Evolutionary conservation across 37 sponge, comb jelly and placozoan species (phyloP), one percentile per base, ranked within the genome.

Genomic region (Aphrocallistes beatrix): DNA sequence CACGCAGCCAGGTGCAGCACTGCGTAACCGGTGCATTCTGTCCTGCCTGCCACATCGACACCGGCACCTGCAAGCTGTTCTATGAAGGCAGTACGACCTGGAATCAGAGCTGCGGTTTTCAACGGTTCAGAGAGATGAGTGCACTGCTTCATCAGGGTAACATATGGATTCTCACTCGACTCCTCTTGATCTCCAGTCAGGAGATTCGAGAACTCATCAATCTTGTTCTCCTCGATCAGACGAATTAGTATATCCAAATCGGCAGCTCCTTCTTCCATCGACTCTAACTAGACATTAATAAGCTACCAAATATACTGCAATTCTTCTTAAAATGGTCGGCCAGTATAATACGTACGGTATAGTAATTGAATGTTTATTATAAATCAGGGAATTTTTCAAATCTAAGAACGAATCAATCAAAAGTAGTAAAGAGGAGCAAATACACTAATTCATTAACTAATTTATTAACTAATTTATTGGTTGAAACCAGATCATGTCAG

Each of bases 1-100:
- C 84, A 75, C 0, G 88, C 91, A 51, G 90, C 51, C 51, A 82
- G 30, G 51, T 95, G 95, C 17, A 93, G 81, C 8, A 87, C 89
- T 38, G 90, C 82, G 82, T 93, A 93, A 1, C 95, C 95, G 90
- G 82, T 0, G 47, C 45, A 1, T 50, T 8, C 3, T 34, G 21
- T 1, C 17, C 81, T 50, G 75, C 75, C n/a, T 3, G 75, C n/a
- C 3, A 60, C 75, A 30, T 60, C 75, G 3, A 30, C n/a, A 6
- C 75, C 75, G n/a, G 75, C 75, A 60, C 3, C n/a, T 19, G n/a
- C 21, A 13, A 60, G 75, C 34, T 25, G 34, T 3, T 60, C 75
- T 32, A 60, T 60, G 75, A 3, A 60, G 28, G 10, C 28, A 19
- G 75, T 28, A 30, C 75, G 75, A 60, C 75, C 75, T 25, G 75